Evolutionary conservation across 2,797 vertebrate species (phyloP), one percentile per base, ranked within the genome.

Genomic region (Cossypha dichroa): DNA sequence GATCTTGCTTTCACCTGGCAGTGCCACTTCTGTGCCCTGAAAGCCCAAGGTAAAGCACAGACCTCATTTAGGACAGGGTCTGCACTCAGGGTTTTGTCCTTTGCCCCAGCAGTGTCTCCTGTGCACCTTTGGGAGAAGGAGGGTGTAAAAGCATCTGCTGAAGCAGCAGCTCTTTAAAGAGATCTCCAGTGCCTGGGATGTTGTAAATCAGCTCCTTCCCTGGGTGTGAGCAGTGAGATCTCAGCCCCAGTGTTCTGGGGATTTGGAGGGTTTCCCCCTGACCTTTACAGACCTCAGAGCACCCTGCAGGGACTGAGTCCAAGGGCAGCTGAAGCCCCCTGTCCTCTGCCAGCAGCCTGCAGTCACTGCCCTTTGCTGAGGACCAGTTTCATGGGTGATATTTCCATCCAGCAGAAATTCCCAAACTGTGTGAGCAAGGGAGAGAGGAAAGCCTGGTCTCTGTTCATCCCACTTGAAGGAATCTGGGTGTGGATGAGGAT

Each of bases 381-480:
- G 15, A 51, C 3, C 16, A 10, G 2, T 63, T 74, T 70, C 22
- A 8, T 2, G 40, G 48, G 11, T 56, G 34, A 7, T 9, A 49
- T 78, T 91, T 83, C 34, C 33, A 80, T 20, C 43, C 64, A 79
- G 8, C 21, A 40, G 70, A 70, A 86, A 63, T 78, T 40, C 36
- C 17, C 45, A 8, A 6, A 13, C 28, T 25, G 0, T 11, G 15
- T 9, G 17, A 69, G 9, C 18, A 56, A 31, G 40, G 21, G 43
- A 33, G 52, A 16, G 15, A 48, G n/a, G 21, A 70, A 85, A 74
- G 8, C 6, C n/a, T 40, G 3, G 9, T 26, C 14, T 79, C 29
- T 51, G 0, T n/a, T 56, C n/a, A n/a, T 63, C 11, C 15, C 14
- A 6, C 5, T 52, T 49, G 1, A 26, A 38, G 18, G 38, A 75